Base-by-base conservation (phyloP, 2,888 invertebrate species). In the Terebella lapidaria region DNA sequence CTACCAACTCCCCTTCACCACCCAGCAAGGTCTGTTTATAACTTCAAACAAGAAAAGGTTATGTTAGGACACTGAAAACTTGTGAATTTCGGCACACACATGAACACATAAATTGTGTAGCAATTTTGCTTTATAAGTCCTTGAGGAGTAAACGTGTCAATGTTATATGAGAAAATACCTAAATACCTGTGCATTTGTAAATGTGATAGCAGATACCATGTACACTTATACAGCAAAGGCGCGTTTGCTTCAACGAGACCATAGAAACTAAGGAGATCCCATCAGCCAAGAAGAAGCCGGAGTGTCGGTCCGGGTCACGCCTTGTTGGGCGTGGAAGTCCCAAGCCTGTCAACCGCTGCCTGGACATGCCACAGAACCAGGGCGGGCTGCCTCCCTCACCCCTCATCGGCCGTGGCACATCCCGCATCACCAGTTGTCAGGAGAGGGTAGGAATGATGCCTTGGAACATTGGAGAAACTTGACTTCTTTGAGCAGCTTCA, bases 241-340 rank as follows among this genome's bases (percentile, higher is more conserved):
- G 76, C 15, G 77, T 77, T 18, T 77, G 75, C n/a, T 77, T 77
- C 67, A 73, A 75, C n/a, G 72, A 74, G 24, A 72, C 73, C 24
- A 73, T 75, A 18, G 67, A 72, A n/a, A 59, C 56, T 3, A 26
- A 26, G 18, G 47, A 65, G 60, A 57, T 60, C 51, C 60, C 58
- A 54, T 35, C 53, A 25, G 56, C 47, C n/a, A 45, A 56, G 56
- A 53, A 58, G 54, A 24, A 22, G n/a, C 57, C 51, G 18, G 29
- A 10, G 52, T 25, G 22, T n/a, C 22, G 18, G 27, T 45, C 54
- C 3, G 5, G 45, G 73, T 49, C 60, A 74, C n/a, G 75, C 74
- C 20, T 75, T 72, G 20, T 75, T 74, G 65, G 73, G 73, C 26
- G 71, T 71, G 25, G 72, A 72, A 28, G 72, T 73, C 29, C 67